Percentiles rank a stretch among this genome's conserved stretches.
Evolutionary conservation across 2,797 vertebrate genomes (phyloP).

Genomic region (Danio choprae): DNA sequence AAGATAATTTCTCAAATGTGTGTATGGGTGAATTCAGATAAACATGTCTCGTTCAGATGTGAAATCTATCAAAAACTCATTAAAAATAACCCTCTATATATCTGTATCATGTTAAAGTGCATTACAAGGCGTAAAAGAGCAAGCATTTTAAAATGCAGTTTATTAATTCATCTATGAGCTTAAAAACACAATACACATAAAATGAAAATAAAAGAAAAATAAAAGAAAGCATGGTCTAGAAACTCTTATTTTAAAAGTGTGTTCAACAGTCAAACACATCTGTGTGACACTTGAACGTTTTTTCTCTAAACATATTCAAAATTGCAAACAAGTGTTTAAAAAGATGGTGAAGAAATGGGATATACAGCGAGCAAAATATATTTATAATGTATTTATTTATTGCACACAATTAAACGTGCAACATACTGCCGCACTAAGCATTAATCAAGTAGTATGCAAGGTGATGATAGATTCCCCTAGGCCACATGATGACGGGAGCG

Average conservation of each 20-base stretch:
- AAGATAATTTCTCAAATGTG: too few species aligned
- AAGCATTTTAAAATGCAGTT: too few species aligned
- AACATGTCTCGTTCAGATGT: too few species aligned
- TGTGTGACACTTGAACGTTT: not conserved
- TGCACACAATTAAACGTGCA: not conserved
- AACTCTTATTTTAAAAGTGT: not conserved
- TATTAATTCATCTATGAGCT: not conserved
- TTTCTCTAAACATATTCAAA: too few species aligned
- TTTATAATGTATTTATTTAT: conserved; percentile 18
- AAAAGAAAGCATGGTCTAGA: not conserved
- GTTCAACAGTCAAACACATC: not conserved
- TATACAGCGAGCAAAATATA: not conserved
- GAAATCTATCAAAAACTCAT: too few species aligned
- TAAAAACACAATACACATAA: not conserved
- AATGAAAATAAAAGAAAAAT: not conserved
- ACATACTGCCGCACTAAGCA: not conserved
- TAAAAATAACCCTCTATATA: too few species aligned
- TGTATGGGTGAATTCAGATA: too few species aligned
- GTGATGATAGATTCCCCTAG: conserved; percentile 5
- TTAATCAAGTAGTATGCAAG: conserved; percentile 11
- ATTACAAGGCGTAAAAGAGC: too few species aligned
- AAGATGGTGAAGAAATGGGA: not conserved
- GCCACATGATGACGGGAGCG: conserved; percentile 31
- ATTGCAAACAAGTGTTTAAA: not conserved
- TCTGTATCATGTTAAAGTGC: too few species aligned